phyloP scores from a whole-genome alignment of 2,113 vertebrate species.

The Callithrix jacchus region DNA sequence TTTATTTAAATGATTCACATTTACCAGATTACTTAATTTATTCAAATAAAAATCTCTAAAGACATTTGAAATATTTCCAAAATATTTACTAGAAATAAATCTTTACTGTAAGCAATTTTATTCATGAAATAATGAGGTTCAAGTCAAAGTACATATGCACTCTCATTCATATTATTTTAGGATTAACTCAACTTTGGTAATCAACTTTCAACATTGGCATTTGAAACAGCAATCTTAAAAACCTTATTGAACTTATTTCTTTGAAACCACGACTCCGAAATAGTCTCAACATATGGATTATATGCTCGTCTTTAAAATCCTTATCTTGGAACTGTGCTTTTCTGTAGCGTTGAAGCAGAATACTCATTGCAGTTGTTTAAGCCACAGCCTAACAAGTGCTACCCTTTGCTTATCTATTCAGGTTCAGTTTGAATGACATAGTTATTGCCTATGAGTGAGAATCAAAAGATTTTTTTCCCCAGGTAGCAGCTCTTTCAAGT shows the following conservation, averaged over 20 bases:
- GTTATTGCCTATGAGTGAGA: conserved; percentile 39
- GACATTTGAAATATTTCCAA: conserved; percentile 1
- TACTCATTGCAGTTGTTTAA: conserved; percentile 9
- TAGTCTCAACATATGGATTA: neutral
- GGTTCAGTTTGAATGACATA: conserved; percentile 33
- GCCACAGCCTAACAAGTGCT: neutral
- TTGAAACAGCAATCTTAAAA: conserved; percentile 50
- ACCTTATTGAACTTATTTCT: conserved; percentile 7
- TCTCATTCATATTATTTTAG: conserved; percentile 12
- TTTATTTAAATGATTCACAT: neutral
- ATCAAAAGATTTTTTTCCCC: conserved; percentile 4
- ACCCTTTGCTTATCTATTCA: neutral
- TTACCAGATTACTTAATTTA: neutral
- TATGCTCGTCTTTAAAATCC: neutral
- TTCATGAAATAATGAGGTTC: conserved; percentile 4
- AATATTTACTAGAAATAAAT: neutral
- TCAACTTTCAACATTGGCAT: conserved; percentile 33
- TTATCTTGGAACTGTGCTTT: neutral
- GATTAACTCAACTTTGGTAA: conserved; percentile 25
- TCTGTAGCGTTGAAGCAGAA: neutral
- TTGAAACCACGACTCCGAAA: neutral
- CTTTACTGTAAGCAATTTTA: conserved; percentile 25
- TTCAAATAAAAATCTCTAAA: conserved; percentile 32
- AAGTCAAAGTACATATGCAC: neutral
- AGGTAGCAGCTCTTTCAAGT: neutral